Conservation (phyloP, 2,113 vertebrate species). For the Vireo altiloquus region DNA sequence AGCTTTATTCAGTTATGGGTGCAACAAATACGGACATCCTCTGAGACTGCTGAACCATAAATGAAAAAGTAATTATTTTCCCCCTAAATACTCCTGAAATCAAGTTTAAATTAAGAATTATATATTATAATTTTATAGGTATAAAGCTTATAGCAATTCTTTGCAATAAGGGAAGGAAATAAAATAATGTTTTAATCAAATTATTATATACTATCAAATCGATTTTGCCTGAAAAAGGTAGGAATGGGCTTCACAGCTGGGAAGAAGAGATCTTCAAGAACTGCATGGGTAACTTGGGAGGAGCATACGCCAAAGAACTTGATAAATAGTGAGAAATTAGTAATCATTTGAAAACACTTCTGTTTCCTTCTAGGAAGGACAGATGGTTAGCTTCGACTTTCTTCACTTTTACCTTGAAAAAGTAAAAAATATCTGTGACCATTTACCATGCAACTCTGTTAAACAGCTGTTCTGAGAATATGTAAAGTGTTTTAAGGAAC, state of each 20-base stretch:
- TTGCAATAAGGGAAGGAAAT: neutral
- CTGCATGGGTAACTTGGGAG: neutral
- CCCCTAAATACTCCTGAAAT: neutral
- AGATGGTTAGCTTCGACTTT: neutral
- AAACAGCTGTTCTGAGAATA: neutral
- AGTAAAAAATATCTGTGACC: neutral
- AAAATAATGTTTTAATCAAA: neutral
- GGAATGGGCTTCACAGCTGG: neutral
- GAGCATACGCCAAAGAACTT: neutral
- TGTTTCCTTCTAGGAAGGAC: neutral
- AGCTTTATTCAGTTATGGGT: slow-evolving; percentile 36
- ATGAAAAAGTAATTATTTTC: neutral
- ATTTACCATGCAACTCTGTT: neutral
- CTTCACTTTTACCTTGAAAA: neutral
- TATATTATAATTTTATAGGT: neutral
- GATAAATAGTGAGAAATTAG: neutral
- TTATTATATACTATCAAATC: neutral
- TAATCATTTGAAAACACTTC: neutral
- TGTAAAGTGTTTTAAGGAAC: neutral
- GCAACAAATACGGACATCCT: neutral
- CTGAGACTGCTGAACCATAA: neutral
- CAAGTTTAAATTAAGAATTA: neutral
- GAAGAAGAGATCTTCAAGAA: neutral
- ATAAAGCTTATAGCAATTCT: neutral
- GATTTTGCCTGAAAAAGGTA: neutral